Evolutionary conservation across 2,113 vertebrate genomes (phyloP).

Genomic region (Etheostoma spectabile): DNA sequence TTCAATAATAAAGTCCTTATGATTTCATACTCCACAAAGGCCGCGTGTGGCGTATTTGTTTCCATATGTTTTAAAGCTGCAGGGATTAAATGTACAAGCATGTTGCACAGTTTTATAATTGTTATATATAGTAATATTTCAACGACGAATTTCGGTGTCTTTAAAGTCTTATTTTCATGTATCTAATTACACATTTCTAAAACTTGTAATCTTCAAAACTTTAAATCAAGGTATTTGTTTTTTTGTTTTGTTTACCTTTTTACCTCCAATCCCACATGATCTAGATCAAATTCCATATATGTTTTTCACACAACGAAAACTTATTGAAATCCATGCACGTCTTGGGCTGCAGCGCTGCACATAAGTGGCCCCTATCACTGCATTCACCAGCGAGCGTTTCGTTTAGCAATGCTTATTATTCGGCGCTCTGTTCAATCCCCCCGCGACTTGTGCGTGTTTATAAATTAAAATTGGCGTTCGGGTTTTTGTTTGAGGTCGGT

Average conservation of each 20-base stretch:
- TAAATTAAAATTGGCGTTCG: constrained; percentile 74
- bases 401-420: constrained; percentile 58
- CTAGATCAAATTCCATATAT: too few species aligned
- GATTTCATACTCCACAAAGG: constrained; percentile 90
- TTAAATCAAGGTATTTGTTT: not conserved
- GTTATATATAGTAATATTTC: not conserved
- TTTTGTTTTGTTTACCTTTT: not conserved
- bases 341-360: constrained; percentile 38
- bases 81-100: not conserved
- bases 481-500: constrained; percentile 58
- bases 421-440: constrained; percentile 64
- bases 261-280: not conserved
- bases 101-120: not conserved
- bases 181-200: not conserved
- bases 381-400: constrained; percentile 22
- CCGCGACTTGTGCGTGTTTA: constrained; percentile 65
- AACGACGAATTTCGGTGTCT: not conserved
- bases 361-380: constrained; percentile 28
- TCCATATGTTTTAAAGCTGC: not conserved
- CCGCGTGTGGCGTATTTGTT: constrained; percentile 37
- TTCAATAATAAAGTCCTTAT: constrained; percentile 96
- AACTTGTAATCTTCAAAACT: not conserved
- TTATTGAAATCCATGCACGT: constrained; percentile 45
- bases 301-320: not conserved
- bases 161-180: not conserved